Conservation (phyloP, 2,888 invertebrate species). For the Nymphalis polychloros region DNA sequence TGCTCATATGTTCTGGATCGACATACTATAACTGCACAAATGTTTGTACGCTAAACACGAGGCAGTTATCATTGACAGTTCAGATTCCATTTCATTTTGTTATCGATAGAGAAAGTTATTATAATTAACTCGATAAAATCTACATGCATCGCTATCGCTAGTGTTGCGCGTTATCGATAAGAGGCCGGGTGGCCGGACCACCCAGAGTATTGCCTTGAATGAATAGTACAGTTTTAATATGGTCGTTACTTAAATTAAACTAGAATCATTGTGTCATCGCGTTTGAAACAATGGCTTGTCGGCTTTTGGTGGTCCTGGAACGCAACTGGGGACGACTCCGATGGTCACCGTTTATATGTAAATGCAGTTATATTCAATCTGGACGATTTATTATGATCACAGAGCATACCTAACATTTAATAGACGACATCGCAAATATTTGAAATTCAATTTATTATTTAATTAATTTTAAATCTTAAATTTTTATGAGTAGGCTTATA, state of each 20-base stretch:
- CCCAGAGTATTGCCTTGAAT: conserved; percentile 48
- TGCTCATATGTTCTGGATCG: background rate
- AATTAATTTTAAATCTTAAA: too few species aligned
- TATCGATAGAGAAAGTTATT: conserved; percentile 62
- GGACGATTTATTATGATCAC: conserved; percentile 5
- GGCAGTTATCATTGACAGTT: background rate
- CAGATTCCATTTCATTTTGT: conserved; percentile 14
- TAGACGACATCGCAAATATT: too few species aligned
- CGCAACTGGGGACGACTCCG: background rate
- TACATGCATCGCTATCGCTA: conserved; percentile 60
- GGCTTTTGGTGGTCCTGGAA: conserved; percentile 27
- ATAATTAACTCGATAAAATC: conserved; percentile 70
- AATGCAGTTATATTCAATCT: conserved; percentile 8
- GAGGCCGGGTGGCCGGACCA: conserved; percentile 64
- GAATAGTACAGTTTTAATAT: conserved; percentile 50
- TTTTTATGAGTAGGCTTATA: too few species aligned
- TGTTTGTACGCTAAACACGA: conserved; percentile 25
- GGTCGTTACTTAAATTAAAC: conserved; percentile 50
- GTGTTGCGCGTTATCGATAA: conserved; percentile 60
- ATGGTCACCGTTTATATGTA: conserved; percentile 17
- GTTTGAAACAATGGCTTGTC: conserved; percentile 33
- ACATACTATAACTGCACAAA: background rate
- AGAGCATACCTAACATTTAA: too few species aligned
- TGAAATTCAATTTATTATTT: too few species aligned
- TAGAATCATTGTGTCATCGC: conserved; percentile 26